Percentiles rank a stretch among this genome's conserved stretches.
Conservation (phyloP, 2,888 invertebrate genomes). For the Ochropacha duplaris region DNA sequence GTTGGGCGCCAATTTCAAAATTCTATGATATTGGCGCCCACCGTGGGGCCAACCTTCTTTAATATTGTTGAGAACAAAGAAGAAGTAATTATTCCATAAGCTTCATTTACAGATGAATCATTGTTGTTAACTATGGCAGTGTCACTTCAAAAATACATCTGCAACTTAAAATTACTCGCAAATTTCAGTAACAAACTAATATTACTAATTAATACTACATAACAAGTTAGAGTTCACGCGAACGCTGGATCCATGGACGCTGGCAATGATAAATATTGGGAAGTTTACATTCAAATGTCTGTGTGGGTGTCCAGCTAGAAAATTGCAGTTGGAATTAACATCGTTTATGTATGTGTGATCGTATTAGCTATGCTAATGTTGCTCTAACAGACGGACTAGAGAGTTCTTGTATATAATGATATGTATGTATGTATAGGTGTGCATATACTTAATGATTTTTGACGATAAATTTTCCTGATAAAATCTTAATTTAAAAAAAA, state of each 20-base stretch:
- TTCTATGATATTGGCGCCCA: neutral
- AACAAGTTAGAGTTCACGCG: neutral
- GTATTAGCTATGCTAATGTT: conserved; percentile 41
- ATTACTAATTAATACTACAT: neutral
- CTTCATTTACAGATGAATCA: too few relatives aligned
- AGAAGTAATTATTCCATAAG: too few relatives aligned
- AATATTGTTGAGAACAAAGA: too few relatives aligned
- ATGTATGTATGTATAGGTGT: neutral
- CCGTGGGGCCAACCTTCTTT: neutral
- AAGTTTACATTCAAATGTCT: neutral
- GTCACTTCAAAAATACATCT: too few relatives aligned
- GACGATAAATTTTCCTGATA: too few relatives aligned
- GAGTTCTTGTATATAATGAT: conserved; percentile 21
- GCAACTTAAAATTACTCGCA: neutral
- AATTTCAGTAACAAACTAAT: neutral
- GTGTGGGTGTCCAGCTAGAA: conserved; percentile 14
- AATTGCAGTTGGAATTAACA: conserved; percentile 15
- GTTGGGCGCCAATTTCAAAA: too few relatives aligned
- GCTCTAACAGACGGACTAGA: conserved; percentile 19
- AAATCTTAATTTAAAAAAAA: too few relatives aligned
- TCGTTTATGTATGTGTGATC: conserved; percentile 26
- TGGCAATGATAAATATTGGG: conserved; percentile 4
- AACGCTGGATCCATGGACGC: conserved; percentile 2
- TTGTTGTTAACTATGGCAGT: too few relatives aligned
- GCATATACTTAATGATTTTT: neutral